Evolutionary conservation across 2,797 vertebrate species (phyloP), one percentile per base, ranked within the genome.

Genomic region (Lepidocolaptes lacrymiger): DNA sequence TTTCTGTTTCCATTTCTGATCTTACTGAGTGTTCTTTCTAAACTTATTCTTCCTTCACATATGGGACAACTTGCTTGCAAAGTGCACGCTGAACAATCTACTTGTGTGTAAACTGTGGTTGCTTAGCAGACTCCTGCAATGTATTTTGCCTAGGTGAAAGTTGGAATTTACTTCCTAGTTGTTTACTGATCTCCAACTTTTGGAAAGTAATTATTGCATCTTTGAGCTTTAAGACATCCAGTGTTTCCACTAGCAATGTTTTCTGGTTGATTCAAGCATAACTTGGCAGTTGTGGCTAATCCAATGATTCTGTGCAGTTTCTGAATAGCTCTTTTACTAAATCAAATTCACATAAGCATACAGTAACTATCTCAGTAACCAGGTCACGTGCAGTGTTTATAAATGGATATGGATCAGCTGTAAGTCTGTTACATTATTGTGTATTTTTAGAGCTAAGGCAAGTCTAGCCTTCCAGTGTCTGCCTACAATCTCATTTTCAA

Each of bases 401-500:
- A 87, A 91, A 51, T 27, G 32, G 51, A 34, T 74, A 44, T 0
- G 0, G 13, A 86, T 91, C 61, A 77, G 23, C 49, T 61, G 4
- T 27, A 12, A 49, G 66, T 49, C 62, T 49, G 67, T 84, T 86
- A 61, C 9, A 17, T 89, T 72, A 62, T 8, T 71, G 34, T 81
- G 41, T 74, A 43, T 56, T 67, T 95, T 68, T 58, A 76, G 61
- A 93, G 62, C 23, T 76, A 44, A 83, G 56, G 22, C 76, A 88
- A 78, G 32, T 63, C 17, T 39, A 56, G 46, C 32, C 59, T 75
- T 91, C 37, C 81, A 61, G 34, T 64, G 66, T 37, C 46, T 88
- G 84, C 66, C 54, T 81, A 16, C 41, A 86, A 32, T 86, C 79
- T 91, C 52, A 21, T 86, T 95, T 92, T 84, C 84, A 86, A 86